These are phyloP conservation scores for Dromococcyx pavoninus DNA, from an alignment of 2,797 vertebrate genomes.

Conservation along the genomic window DNA sequence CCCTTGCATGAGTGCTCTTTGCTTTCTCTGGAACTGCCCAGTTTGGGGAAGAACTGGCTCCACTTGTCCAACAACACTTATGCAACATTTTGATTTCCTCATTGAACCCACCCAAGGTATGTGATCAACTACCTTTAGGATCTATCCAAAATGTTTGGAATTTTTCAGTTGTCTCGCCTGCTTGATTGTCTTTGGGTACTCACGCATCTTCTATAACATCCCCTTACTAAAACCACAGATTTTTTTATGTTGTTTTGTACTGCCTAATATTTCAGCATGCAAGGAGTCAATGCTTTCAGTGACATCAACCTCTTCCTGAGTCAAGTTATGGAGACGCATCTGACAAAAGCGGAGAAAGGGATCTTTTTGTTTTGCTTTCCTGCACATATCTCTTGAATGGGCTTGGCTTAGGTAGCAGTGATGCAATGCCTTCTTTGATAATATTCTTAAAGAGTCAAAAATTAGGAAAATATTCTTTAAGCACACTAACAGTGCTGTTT, in stretches of 20 bases:
- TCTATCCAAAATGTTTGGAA: not conserved
- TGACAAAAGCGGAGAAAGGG: not conserved
- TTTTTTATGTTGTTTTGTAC: not conserved
- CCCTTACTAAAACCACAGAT: not conserved
- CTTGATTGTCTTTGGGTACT: not conserved
- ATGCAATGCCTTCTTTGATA: not conserved
- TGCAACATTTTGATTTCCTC: not conserved
- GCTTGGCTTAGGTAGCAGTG: not conserved
- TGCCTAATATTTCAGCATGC: not conserved
- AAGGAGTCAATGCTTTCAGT: not conserved
- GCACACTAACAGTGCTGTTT: not conserved
- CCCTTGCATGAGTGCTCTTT: not conserved
- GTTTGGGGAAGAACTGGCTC: not conserved
- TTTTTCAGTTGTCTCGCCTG: not conserved
- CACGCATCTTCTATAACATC: not conserved
- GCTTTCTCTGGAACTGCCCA: not conserved
- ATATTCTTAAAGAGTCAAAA: not conserved
- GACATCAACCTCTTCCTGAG: not conserved
- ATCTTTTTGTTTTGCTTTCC: not conserved
- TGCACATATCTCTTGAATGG: not conserved
- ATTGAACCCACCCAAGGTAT: not conserved
- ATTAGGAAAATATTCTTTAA: not conserved
- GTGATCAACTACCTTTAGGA: not conserved
- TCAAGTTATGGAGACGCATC: not conserved
- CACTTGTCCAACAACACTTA: not conserved